phyloP scores from a whole-genome alignment of 37 sponge, comb jelly and placozoan genomes.

The Theonella swinhoei region DNA sequence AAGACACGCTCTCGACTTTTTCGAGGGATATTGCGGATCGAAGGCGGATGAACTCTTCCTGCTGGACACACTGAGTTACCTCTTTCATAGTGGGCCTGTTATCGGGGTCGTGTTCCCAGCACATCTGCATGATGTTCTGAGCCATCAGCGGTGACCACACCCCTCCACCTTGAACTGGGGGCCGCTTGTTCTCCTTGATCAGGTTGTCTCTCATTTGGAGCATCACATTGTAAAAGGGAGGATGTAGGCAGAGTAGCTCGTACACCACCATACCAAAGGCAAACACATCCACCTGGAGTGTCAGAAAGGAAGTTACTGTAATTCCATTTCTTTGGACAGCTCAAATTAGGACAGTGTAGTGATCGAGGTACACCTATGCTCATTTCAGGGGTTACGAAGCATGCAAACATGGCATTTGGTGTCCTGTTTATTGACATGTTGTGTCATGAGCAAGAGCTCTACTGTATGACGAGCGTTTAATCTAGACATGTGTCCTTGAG shows the following conservation, averaged over 20 bases:
- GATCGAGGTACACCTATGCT: too few species aligned
- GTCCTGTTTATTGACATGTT: too few species aligned
- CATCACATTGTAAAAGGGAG: constrained; percentile 47
- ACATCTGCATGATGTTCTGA: constrained; percentile 52
- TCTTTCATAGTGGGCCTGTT: constrained; percentile 60
- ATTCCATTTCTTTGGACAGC: too few species aligned
- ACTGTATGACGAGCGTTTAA: too few species aligned
- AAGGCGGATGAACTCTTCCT: constrained; percentile 50
- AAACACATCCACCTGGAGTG: constrained; percentile 77
- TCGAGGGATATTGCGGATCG: constrained; percentile 27
- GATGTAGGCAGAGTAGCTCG: constrained; percentile 53
- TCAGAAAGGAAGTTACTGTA: too few species aligned
- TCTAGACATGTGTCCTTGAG: too few species aligned
- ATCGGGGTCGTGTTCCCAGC: constrained; percentile 63
- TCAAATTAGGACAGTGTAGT: too few species aligned
- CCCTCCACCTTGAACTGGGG: constrained; percentile 1
- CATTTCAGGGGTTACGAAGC: too few species aligned
- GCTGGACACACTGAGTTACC: not conserved
- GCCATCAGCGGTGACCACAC: constrained; percentile 16
- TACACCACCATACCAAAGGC: constrained; percentile 79
- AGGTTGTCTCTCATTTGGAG: not conserved
- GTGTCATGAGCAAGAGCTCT: too few species aligned
- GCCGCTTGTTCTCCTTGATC: constrained; percentile 15
- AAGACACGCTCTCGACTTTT: constrained; percentile 35
- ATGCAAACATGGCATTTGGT: too few species aligned